These are phyloP conservation scores for Laupala kohalensis DNA, from an alignment of 1,140 invertebrate genomes.

Conservation along the genomic window DNA sequence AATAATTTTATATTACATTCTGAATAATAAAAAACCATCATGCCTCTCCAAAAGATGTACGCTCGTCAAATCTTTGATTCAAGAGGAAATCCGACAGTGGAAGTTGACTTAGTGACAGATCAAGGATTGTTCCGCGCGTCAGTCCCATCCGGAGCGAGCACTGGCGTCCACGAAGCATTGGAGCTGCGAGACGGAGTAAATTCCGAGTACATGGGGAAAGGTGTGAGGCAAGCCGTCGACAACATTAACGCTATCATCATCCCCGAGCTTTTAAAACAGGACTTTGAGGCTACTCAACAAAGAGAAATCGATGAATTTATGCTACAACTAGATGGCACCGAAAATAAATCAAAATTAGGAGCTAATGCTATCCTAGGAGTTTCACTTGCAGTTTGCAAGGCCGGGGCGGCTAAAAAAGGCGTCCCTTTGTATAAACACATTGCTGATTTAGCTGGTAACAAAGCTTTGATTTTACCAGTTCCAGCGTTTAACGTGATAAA, in stretches of 20 bases:
- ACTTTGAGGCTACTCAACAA: constrained; percentile 81
- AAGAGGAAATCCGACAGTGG: constrained; percentile 96
- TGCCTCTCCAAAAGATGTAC: no score
- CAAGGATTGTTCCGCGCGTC: constrained; percentile 53
- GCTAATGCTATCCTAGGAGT: constrained; percentile 97
- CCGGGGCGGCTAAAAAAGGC: constrained; percentile 88
- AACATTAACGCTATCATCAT: constrained; percentile 83
- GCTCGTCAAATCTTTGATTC: constrained; percentile 98
- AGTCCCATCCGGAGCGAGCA: constrained; percentile 95
- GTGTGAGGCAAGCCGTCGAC: constrained; percentile 83
- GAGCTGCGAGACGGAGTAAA: constrained; percentile 91
- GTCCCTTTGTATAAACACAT: constrained; percentile 80
- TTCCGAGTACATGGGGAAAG: constrained; percentile 85
- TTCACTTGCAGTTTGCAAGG: constrained; percentile 90
- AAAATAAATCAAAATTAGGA: constrained; percentile 91
- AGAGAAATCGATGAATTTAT: constrained; percentile 88
- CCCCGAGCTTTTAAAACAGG: constrained; percentile 55
- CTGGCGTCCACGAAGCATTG: constrained; percentile 92
- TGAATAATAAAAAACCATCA: no score
- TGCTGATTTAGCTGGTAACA: constrained; percentile 84
- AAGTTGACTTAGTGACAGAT: constrained; percentile 75
- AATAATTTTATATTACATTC: no score
- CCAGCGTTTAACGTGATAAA: constrained; percentile 99
- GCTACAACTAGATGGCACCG: constrained; percentile 85
- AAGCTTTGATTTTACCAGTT: constrained; percentile 81